Conservation (phyloP, 2,113 vertebrate genomes). For the Ammospiza caudacuta region DNA sequence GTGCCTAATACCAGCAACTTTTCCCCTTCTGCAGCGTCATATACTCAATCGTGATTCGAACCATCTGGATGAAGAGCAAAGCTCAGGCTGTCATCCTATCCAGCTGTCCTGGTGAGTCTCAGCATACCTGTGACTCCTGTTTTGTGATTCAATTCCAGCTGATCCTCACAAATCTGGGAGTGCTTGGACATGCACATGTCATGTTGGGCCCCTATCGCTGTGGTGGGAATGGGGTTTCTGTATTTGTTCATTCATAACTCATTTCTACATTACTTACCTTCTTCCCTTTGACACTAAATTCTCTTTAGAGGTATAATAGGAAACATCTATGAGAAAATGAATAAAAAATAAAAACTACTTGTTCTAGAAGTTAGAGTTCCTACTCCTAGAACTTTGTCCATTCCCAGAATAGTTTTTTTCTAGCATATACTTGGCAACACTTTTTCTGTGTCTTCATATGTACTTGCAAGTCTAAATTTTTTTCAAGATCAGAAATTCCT, state of each 20-base stretch:
- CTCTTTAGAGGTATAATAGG: neutral
- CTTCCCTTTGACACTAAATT: neutral
- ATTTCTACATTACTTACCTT: neutral
- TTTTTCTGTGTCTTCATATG: neutral
- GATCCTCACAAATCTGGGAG: neutral
- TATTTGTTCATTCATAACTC: neutral
- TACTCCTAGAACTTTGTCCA: neutral
- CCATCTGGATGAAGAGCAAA: constrained; percentile 82
- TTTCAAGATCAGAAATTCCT: constrained; percentile 4
- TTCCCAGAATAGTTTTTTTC: neutral
- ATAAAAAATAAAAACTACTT: neutral
- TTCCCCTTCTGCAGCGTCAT: constrained; percentile 58
- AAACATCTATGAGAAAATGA: neutral
- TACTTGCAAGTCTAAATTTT: neutral
- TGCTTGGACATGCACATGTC: neutral
- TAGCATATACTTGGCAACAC: neutral
- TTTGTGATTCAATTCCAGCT: accelerated
- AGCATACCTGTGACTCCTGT: neutral
- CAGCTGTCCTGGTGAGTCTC: constrained; percentile 74
- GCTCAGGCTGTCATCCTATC: constrained; percentile 64
- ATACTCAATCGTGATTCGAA: constrained; percentile 78
- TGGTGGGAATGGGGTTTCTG: neutral
- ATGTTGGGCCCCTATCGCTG: accelerated
- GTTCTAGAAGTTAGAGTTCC: neutral
- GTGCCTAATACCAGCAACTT: neutral